These are phyloP conservation scores for Leptinotarsa tumamoca DNA, from an alignment of 2,888 invertebrate species.

Conservation along the genomic window DNA sequence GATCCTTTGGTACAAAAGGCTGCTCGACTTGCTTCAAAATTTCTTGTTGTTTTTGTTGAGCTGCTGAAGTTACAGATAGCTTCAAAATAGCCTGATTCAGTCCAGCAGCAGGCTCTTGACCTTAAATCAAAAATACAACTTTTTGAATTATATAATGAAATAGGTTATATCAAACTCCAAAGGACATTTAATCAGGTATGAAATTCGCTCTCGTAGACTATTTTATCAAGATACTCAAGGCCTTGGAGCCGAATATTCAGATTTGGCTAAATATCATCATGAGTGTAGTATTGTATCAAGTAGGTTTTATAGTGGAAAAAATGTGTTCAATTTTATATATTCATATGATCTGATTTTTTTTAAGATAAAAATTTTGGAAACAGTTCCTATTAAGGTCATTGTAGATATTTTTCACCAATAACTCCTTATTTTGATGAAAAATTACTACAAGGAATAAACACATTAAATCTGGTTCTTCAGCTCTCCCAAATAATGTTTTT, in stretches of 20 bases:
- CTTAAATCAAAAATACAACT: slow-evolving; percentile 56
- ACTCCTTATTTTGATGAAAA: too few relatives aligned
- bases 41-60: slow-evolving; percentile 89
- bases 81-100: slow-evolving; percentile 68
- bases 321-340: too few relatives aligned
- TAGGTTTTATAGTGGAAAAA: not conserved
- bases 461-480: not conserved
- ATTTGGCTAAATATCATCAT: slow-evolving; percentile 64
- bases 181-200: slow-evolving; percentile 14
- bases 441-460: not conserved
- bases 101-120: slow-evolving; percentile 65
- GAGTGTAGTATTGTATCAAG: not conserved
- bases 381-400: too few relatives aligned
- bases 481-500: too few relatives aligned
- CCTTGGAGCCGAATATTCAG: slow-evolving; percentile 59
- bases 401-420: too few relatives aligned
- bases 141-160: slow-evolving; percentile 24
- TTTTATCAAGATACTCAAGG: slow-evolving; percentile 61
- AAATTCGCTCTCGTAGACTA: slow-evolving; percentile 56
- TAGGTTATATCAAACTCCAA: not conserved
- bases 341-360: too few relatives aligned
- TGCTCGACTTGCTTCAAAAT: slow-evolving; percentile 87
- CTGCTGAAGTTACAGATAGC: slow-evolving; percentile 78
- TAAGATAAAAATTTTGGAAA: too few relatives aligned
- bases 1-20: slow-evolving; percentile 90